A percentile compares a stretch with the other conserved stretches of the same genome.
Conservation (phyloP, 2,888 invertebrate genomes). For the Megamerina dolium region DNA sequence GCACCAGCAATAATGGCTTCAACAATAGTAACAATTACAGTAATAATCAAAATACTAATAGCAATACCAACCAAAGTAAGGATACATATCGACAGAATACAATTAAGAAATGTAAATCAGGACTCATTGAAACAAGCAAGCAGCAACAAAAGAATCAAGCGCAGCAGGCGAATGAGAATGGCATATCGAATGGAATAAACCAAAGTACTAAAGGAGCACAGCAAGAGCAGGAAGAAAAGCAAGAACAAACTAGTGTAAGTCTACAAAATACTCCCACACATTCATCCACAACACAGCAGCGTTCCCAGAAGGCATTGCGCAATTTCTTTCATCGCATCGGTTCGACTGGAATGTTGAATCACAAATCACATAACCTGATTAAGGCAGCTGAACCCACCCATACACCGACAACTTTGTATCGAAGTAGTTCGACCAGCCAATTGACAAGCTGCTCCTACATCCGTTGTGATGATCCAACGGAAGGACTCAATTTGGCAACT, state of each 20-base stretch:
- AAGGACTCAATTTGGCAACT: slow-evolving; percentile 62
- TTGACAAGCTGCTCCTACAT: slow-evolving; percentile 62
- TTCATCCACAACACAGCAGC: slow-evolving; percentile 20
- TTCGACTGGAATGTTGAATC: slow-evolving; percentile 68
- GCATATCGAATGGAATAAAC: too few species aligned
- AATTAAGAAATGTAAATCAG: slow-evolving; percentile 53
- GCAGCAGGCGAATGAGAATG: slow-evolving; percentile 31
- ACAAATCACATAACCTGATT: slow-evolving; percentile 44
- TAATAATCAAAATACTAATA: slow-evolving; percentile 16
- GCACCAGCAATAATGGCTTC: too few species aligned
- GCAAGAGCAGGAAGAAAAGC: slow-evolving; percentile 10
- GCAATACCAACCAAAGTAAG: slow-evolving; percentile 16
- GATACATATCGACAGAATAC: slow-evolving; percentile 32
- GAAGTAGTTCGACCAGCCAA: slow-evolving; percentile 73
- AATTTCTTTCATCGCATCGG: slow-evolving; percentile 71
- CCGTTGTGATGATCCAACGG: slow-evolving; percentile 75
- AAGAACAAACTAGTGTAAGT: slow-evolving; percentile 10
- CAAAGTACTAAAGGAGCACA: too few species aligned
- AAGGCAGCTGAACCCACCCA: slow-evolving; percentile 41
- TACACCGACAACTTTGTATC: slow-evolving; percentile 52
- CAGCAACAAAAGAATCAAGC: slow-evolving; percentile 31
- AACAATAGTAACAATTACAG: too few species aligned
- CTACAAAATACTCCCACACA: slow-evolving; percentile 20
- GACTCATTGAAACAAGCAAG: slow-evolving; percentile 54
- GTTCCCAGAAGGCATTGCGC: slow-evolving; percentile 58